Percentiles rank a stretch among this genome's conserved stretches.
Evolutionary conservation across 2,797 vertebrate genomes (phyloP).

Genomic region (Acrocephalus scirpaceus): DNA sequence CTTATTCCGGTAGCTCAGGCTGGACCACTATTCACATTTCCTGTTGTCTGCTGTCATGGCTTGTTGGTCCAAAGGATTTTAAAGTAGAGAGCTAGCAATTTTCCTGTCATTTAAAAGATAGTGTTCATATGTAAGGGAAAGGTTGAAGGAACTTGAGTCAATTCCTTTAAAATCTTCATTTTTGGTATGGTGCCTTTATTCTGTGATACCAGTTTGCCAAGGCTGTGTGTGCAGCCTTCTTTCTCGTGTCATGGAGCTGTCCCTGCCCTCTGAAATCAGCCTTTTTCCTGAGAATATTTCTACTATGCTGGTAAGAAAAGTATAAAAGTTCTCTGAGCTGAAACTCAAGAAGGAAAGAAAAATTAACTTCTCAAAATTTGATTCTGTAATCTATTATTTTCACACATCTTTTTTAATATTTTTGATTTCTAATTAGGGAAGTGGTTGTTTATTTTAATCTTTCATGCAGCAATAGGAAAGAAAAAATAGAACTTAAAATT

Average conservation of each 20-base stretch:
- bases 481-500: background rate
- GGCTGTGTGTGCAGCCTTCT: background rate
- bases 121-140: background rate
- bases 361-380: background rate
- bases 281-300: background rate
- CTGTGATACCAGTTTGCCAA: background rate
- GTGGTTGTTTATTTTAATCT: background rate
- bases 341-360: background rate
- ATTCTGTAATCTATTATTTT: background rate
- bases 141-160: background rate
- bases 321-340: background rate
- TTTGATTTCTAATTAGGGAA: background rate
- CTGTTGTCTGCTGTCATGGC: background rate
- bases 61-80: background rate
- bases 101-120: background rate
- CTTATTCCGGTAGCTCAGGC: background rate
- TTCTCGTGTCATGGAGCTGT: background rate
- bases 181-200: background rate
- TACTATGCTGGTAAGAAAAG: background rate
- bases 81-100: background rate
- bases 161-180: background rate
- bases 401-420: background rate
- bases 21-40: background rate
- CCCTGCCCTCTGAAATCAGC: background rate
- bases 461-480: background rate